These are phyloP conservation scores for Piprites chloris DNA, from an alignment of 2,113 vertebrate species.

Conservation along the genomic window DNA sequence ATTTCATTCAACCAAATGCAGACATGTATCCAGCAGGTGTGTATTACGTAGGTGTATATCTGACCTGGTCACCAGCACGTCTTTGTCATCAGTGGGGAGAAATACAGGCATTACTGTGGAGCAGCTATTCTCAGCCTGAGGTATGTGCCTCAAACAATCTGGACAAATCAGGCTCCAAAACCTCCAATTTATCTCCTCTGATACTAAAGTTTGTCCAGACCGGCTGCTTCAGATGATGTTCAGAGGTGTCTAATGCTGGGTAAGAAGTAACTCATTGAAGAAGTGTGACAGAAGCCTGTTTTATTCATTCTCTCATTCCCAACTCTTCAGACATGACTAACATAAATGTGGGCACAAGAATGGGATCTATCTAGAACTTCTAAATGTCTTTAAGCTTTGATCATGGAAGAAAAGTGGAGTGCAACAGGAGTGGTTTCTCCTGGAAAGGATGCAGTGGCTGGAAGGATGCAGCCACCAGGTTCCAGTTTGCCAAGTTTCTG, in stretches of 20 bases:
- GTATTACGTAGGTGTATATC: background rate
- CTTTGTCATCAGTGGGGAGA: background rate
- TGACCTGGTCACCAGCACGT: background rate
- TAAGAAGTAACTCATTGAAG: background rate
- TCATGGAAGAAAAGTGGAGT: background rate
- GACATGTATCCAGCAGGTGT: background rate
- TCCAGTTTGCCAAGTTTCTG: background rate
- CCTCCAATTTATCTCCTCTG: background rate
- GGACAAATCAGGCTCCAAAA: background rate
- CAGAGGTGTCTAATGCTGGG: background rate
- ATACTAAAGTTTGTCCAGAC: background rate
- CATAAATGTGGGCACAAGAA: background rate
- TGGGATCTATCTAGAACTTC: background rate
- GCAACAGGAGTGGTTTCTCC: background rate
- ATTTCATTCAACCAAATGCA: background rate
- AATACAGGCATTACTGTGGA: background rate
- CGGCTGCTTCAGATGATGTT: background rate
- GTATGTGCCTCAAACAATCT: background rate
- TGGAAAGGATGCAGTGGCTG: background rate
- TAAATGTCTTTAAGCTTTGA: background rate
- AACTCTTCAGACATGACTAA: background rate
- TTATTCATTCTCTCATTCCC: background rate
- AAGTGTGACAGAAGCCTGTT: background rate
- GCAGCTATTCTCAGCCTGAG: background rate
- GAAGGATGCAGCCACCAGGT: background rate